Evolutionary conservation across 2,797 vertebrate genomes (phyloP).

Genomic region (Pagetopsis macropterus): DNA sequence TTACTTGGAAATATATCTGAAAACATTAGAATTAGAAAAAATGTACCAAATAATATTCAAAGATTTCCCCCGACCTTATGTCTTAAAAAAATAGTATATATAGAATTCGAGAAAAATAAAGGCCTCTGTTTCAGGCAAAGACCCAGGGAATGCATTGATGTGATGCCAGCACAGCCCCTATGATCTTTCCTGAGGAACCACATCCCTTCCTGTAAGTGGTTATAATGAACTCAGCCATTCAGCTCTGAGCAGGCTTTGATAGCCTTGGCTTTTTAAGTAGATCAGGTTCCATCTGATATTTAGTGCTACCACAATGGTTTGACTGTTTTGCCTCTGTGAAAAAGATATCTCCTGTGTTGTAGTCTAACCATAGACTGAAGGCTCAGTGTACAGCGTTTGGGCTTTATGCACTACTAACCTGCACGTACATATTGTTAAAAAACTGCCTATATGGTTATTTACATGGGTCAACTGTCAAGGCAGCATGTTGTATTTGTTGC

Average conservation of each 20-base stretch:
- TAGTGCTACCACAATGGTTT: slow-evolving; percentile 53
- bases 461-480: neutral
- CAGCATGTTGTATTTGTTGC: slow-evolving; percentile 1
- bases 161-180: slow-evolving; percentile 52
- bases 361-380: slow-evolving; percentile 16
- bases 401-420: slow-evolving; percentile 6
- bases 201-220: slow-evolving; percentile 64
- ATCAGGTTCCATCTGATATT: slow-evolving; percentile 67
- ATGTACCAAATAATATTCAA: slow-evolving; percentile 15
- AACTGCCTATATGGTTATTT: neutral
- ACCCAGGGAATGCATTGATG: slow-evolving; percentile 56
- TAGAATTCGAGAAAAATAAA: slow-evolving; percentile 32
- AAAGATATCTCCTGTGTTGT: slow-evolving; percentile 34
- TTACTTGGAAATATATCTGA: slow-evolving; percentile 27
- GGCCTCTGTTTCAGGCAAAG: slow-evolving; percentile 44
- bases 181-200: slow-evolving; percentile 62
- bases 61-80: slow-evolving; percentile 11
- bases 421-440: neutral
- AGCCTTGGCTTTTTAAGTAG: slow-evolving; percentile 61
- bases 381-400: slow-evolving; percentile 7
- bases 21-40: slow-evolving; percentile 22
- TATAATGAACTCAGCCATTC: slow-evolving; percentile 68
- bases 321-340: slow-evolving; percentile 51
- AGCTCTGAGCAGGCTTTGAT: slow-evolving; percentile 58
- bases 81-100: slow-evolving; percentile 9